Conservation (phyloP, 2,797 vertebrate species). For the Potorous gilbertii region DNA sequence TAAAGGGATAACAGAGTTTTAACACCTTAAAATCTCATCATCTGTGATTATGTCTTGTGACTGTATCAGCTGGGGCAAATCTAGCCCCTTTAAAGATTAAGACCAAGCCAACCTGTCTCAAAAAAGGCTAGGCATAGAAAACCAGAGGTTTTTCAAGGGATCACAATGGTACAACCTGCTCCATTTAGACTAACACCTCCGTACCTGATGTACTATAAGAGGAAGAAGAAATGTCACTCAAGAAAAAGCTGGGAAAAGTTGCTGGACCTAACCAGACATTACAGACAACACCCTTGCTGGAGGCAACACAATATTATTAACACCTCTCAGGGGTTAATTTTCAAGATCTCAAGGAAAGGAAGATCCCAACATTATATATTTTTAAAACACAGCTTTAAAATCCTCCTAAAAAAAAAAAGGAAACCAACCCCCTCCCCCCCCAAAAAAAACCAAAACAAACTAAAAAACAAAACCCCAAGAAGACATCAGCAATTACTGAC, state of each 20-base stretch:
- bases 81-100: not conserved
- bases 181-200: not conserved
- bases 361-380: not conserved
- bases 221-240: not conserved
- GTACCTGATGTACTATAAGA: not conserved
- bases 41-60: not conserved
- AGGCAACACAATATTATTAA: not conserved
- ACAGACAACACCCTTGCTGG: not conserved
- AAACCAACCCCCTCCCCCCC: not conserved
- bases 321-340: not conserved
- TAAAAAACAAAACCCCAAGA: not conserved
- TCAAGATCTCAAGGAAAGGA: not conserved
- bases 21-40: not conserved
- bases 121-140: not conserved
- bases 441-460: too few species aligned
- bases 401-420: not conserved
- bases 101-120: too few species aligned
- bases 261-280: not conserved
- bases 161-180: not conserved
- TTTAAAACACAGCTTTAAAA: not conserved
- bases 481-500: not conserved
- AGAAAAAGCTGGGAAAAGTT: not conserved
- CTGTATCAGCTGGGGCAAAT: not conserved
- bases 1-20: not conserved
- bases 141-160: not conserved